phyloP scores from a whole-genome alignment of 2,113 vertebrate species.

The Peromyscus polionotus region DNA sequence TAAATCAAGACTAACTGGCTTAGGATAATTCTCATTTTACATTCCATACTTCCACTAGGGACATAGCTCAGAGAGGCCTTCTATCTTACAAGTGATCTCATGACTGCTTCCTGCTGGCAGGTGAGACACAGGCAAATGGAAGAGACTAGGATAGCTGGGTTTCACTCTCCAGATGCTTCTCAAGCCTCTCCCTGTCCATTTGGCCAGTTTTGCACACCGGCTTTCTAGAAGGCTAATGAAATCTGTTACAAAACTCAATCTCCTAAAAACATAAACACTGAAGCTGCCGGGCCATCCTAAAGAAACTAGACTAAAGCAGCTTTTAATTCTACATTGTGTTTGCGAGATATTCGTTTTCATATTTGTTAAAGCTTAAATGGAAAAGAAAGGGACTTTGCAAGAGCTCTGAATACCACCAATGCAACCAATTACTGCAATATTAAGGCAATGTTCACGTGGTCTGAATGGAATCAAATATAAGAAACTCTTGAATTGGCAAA shows the following conservation, averaged over 20 bases:
- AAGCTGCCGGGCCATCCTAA: neutral
- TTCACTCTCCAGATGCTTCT: neutral
- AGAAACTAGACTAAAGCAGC: neutral
- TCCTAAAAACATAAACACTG: slow-evolving; percentile 37
- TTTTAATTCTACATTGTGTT: neutral
- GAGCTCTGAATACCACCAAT: neutral
- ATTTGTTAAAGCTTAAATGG: neutral
- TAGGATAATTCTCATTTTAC: neutral
- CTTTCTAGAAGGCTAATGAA: neutral
- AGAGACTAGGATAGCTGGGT: neutral
- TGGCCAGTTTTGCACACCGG: neutral
- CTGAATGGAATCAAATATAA: neutral
- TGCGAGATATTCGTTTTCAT: neutral
- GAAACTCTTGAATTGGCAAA: slow-evolving; percentile 8
- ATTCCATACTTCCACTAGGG: neutral
- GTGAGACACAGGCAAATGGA: neutral
- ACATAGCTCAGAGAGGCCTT: neutral
- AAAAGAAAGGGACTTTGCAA: slow-evolving; percentile 37
- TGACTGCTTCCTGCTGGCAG: neutral
- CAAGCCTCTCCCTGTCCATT: neutral
- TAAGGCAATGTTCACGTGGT: neutral
- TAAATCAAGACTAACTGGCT: neutral
- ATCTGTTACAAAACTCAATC: slow-evolving; percentile 20
- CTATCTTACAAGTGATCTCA: neutral
- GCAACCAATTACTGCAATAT: neutral